These are phyloP conservation scores for Dusona sp. DNA, from an alignment of 2,888 invertebrate species.

Conservation along the genomic window DNA sequence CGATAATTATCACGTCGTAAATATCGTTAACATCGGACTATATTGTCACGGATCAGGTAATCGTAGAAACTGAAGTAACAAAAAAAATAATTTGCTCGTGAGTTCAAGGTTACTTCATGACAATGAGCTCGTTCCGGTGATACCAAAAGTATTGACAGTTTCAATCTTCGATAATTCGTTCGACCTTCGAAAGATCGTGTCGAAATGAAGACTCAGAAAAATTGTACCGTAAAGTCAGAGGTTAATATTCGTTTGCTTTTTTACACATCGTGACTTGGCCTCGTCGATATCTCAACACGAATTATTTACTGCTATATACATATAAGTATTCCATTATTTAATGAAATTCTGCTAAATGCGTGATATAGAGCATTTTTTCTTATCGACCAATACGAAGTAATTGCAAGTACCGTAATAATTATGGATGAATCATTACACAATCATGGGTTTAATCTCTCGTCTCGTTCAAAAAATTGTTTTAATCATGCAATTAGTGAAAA, in stretches of 20 bases:
- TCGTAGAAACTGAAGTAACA: background rate
- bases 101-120: background rate
- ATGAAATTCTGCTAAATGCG: slow-evolving; percentile 1
- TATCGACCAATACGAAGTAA: background rate
- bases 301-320: background rate
- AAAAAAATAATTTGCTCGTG: background rate
- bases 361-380: slow-evolving; percentile 13
- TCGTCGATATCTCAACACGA: background rate
- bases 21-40: no score
- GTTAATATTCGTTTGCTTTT: background rate
- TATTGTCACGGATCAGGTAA: background rate
- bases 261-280: background rate
- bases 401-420: background rate
- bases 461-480: background rate
- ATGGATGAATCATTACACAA: background rate
- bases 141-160: slow-evolving; percentile 3
- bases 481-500: background rate
- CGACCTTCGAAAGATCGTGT: slow-evolving; percentile 43
- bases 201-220: background rate
- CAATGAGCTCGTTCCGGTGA: background rate
- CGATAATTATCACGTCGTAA: no score
- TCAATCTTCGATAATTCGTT: slow-evolving; percentile 24
- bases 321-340: slow-evolving; percentile 21
- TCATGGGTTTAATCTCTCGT: background rate
- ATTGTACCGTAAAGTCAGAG: background rate